These are phyloP conservation scores for Platycnemis pennipes DNA, from an alignment of 2,888 invertebrate genomes.

Conservation along the genomic window DNA sequence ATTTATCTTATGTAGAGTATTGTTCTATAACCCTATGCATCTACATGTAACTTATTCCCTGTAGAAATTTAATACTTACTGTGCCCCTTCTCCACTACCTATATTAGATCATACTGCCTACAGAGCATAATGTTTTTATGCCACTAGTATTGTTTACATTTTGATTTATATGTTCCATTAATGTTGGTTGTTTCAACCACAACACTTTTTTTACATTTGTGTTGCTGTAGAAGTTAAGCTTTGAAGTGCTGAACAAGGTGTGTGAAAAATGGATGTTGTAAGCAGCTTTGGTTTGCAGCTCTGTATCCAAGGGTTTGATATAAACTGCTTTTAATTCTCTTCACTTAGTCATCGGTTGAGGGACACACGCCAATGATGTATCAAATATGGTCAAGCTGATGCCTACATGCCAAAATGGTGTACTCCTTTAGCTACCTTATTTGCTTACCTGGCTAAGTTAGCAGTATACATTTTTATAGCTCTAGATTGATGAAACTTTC, in stretches of 20 bases:
- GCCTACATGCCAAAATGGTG: background rate
- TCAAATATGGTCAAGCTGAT: conserved; percentile 11
- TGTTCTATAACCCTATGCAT: conserved; percentile 37
- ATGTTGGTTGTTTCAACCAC: background rate
- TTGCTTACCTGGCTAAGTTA: conserved; percentile 45
- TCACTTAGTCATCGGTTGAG: background rate
- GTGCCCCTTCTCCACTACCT: background rate
- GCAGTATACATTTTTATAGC: conserved; percentile 22
- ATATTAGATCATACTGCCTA: conserved; percentile 26
- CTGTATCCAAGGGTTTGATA: conserved; percentile 5
- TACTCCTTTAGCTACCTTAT: background rate
- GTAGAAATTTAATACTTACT: conserved; percentile 27
- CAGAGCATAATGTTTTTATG: conserved; percentile 42
- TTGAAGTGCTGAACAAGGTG: background rate
- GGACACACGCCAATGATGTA: background rate
- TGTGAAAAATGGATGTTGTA: conserved; percentile 35
- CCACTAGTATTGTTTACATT: background rate
- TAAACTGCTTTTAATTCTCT: conserved; percentile 28
- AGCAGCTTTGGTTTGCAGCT: conserved; percentile 22
- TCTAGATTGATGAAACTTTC: conserved; percentile 23
- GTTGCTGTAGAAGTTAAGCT: conserved; percentile 41
- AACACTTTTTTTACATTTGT: conserved; percentile 29
- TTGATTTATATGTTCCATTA: conserved; percentile 1
- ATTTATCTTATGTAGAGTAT: conserved; percentile 49
- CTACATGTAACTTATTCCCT: conserved; percentile 53